phyloP scores from a whole-genome alignment of 2,888 invertebrate species.

The Scaptomyza reducta region DNA sequence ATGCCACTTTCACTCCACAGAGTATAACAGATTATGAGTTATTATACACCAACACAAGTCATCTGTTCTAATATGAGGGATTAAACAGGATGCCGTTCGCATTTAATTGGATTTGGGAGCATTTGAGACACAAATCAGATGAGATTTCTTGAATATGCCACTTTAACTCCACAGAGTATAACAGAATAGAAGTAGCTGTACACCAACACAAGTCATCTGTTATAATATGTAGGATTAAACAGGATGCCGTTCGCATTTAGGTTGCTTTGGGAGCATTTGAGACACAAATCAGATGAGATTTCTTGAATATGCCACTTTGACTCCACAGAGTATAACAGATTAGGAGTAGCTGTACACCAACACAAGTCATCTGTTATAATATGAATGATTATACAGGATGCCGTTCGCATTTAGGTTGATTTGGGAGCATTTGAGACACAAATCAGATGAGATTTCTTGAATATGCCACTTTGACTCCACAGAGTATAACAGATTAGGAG shows the following conservation, averaged over 20 bases:
- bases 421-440: conserved; percentile 47
- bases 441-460: neutral
- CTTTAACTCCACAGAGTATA: conserved; percentile 40
- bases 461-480: conserved; percentile 45
- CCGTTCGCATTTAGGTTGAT: conserved; percentile 35
- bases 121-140: conserved; percentile 37
- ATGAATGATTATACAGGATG: conserved; percentile 43
- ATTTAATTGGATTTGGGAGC: conserved; percentile 26
- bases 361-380: conserved; percentile 54
- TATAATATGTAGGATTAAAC: conserved; percentile 36
- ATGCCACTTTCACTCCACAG: conserved; percentile 48
- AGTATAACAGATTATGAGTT: neutral
- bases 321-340: conserved; percentile 24
- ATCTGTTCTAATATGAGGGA: conserved; percentile 35
- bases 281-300: conserved; percentile 17
- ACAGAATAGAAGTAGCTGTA: conserved; percentile 5
- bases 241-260: conserved; percentile 48
- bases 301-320: conserved; percentile 47
- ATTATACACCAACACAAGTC: conserved; percentile 36
- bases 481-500: neutral
- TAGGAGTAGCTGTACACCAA: conserved; percentile 18
- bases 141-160: conserved; percentile 40
- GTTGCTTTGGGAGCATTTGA: conserved; percentile 45
- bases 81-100: conserved; percentile 41
- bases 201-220: conserved; percentile 57